Conservation (phyloP, 2,888 invertebrate genomes). For the Aphidoletes aphidimyza region DNA sequence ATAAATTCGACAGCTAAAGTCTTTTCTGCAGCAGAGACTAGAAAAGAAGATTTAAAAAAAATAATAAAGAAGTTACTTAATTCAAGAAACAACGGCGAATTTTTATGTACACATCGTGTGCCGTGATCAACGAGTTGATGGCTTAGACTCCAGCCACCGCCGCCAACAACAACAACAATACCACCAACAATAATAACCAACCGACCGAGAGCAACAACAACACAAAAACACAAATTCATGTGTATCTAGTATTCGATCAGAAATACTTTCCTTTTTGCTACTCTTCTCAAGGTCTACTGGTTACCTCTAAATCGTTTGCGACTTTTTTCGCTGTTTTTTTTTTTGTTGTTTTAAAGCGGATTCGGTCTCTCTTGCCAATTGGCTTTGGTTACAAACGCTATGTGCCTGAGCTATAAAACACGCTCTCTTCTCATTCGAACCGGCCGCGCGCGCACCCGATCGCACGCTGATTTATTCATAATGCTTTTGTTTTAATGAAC, state of each 20-base stretch:
- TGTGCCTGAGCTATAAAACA: background rate
- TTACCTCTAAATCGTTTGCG: slow-evolving; percentile 39
- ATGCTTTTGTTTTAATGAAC: no score
- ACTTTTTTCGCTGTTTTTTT: background rate
- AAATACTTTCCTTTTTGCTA: slow-evolving; percentile 42
- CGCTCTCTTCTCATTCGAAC: no score
- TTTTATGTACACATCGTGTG: no score
- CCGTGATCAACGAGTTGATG: no score
- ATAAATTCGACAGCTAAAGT: background rate
- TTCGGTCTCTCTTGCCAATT: background rate
- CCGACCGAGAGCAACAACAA: background rate
- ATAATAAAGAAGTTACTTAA: background rate
- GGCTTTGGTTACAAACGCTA: background rate
- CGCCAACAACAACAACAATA: background rate
- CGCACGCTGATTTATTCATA: no score
- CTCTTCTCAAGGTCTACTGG: slow-evolving; percentile 47
- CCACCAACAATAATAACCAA: background rate
- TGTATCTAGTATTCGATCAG: slow-evolving; percentile 39
- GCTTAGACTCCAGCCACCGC: background rate
- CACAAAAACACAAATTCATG: background rate
- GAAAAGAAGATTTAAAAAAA: background rate
- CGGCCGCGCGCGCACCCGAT: no score
- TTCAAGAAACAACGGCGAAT: background rate
- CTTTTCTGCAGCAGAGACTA: no score
- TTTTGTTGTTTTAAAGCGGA: background rate